phyloP scores from a whole-genome alignment of 2,113 vertebrate species.

The Labeo rohita region DNA sequence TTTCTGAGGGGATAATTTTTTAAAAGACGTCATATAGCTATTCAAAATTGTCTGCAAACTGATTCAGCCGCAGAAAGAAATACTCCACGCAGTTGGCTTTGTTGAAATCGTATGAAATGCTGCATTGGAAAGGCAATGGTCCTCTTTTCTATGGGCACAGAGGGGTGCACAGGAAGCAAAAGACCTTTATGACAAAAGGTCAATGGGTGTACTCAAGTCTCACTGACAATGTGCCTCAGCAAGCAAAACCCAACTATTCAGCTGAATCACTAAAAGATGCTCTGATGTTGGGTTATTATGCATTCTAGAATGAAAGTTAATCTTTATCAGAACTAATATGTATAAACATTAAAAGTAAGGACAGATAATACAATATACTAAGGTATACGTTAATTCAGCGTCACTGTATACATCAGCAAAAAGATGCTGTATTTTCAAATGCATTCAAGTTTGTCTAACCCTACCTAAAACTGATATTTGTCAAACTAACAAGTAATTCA shows the following conservation, averaged over 20 bases:
- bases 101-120: slow-evolving; percentile 61
- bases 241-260: slow-evolving; percentile 52
- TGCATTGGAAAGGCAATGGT: slow-evolving; percentile 56
- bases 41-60: slow-evolving; percentile 50
- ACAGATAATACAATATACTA: not conserved
- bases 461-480: not conserved
- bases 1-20: slow-evolving; percentile 41
- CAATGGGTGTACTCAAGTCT: slow-evolving; percentile 57
- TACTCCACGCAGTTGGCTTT: slow-evolving; percentile 58
- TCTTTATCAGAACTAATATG: not conserved
- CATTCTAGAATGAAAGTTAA: not conserved
- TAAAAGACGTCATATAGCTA: slow-evolving; percentile 51
- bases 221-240: slow-evolving; percentile 51
- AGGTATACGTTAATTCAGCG: not conserved
- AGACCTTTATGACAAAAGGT: slow-evolving; percentile 56
- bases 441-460: not conserved
- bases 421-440: not conserved
- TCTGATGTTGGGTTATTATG: slow-evolving; percentile 15
- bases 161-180: slow-evolving; percentile 54
- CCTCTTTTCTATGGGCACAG: slow-evolving; percentile 56
- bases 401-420: not conserved
- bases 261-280: slow-evolving; percentile 34
- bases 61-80: slow-evolving; percentile 50
- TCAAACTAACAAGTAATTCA: not conserved
- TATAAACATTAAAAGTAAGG: not conserved